A percentile compares a stretch with the other conserved stretches of the same genome.
phyloP scores from a whole-genome alignment of 2,113 vertebrate species.

The Poeciliopsis turrubarensis region DNA sequence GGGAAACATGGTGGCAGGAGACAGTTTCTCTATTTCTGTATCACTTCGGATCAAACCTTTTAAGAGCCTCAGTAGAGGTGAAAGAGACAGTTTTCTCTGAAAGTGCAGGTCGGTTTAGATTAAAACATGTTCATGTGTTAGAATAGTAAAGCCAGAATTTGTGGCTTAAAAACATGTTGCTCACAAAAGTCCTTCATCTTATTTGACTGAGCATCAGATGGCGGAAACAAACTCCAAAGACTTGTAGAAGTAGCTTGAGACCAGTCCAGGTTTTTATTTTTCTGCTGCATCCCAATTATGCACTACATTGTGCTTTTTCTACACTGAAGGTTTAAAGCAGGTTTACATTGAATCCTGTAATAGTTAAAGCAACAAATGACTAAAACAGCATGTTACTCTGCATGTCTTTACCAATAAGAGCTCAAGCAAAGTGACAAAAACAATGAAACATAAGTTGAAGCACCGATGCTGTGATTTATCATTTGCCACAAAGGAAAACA shows the following conservation, averaged over 20 bases:
- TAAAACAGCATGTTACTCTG: conserved; percentile 15
- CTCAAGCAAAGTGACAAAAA: conserved; percentile 17
- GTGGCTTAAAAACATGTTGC: background rate
- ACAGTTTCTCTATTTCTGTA: too few relatives aligned
- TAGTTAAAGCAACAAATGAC: conserved; percentile 32
- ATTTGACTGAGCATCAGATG: background rate
- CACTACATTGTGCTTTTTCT: background rate
- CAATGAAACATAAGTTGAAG: conserved; percentile 25
- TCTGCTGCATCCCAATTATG: background rate
- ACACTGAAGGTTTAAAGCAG: too few relatives aligned
- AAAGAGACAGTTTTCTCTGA: too few relatives aligned
- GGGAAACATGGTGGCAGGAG: too few relatives aligned
- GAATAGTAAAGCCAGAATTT: too few relatives aligned
- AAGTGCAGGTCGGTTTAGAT: too few relatives aligned
- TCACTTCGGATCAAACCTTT: too few relatives aligned
- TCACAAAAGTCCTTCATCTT: background rate
- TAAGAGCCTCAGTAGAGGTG: too few relatives aligned
- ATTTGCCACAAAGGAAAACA: background rate
- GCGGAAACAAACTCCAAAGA: background rate
- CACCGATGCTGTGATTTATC: conserved; percentile 17
- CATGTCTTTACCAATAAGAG: conserved; percentile 19
- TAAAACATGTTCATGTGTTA: too few relatives aligned
- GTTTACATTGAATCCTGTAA: background rate
- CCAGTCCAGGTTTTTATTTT: background rate
- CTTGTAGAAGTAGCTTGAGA: background rate